Evolutionary conservation across 2,113 vertebrate genomes (phyloP), one percentile per base, ranked within the genome.

Genomic region (Meles meles): DNA sequence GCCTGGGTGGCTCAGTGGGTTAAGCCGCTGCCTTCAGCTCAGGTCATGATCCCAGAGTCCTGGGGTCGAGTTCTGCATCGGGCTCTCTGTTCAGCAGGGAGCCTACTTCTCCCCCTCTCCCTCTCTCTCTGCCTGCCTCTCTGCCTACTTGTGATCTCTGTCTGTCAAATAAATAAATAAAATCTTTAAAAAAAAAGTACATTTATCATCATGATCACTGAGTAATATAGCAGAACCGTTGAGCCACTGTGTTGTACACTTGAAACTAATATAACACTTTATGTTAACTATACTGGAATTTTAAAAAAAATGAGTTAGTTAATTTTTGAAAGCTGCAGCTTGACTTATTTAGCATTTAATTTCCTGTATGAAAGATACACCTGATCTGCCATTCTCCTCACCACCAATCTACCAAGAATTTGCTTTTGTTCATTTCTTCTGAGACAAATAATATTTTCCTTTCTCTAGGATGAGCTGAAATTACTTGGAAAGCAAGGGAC

Each of bases 401-500:
- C 29, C 13, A 6, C 13, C 76, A 27, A 44, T 47, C 47, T 57
- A 84, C n/a, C 18, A 52, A 59, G 14, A 95, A 87, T 88, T 94
- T 94, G 15, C 21, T 95, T 72, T 90, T 49, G 11, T 88, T 71
- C 92, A 90, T 95, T 87, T 13, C 42, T 90, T 67, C 20, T 84
- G 74, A 84, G 63, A 93, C 8, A 87, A 34, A 65, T 25, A 90
- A 44, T 88, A 57, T 63, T 88, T 95, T 81, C 80, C 79, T 10
- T 82, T 94, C 47, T 65, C 86, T 96, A 99, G 99, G 99, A 99
- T 93, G 99, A 99, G 81, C 98, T 99, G 92, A 99, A 99, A 93
- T 97, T 99, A 2, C 99, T 99, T 52, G 96, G 99, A 97, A 99
- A 99, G 96, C 99, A 99, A 98, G 99, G 99, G 8, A 98, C 98